Percentiles rank a stretch among this genome's conserved stretches.
phyloP scores from a whole-genome alignment of 2,113 vertebrate species.

The Alosa alosa region DNA sequence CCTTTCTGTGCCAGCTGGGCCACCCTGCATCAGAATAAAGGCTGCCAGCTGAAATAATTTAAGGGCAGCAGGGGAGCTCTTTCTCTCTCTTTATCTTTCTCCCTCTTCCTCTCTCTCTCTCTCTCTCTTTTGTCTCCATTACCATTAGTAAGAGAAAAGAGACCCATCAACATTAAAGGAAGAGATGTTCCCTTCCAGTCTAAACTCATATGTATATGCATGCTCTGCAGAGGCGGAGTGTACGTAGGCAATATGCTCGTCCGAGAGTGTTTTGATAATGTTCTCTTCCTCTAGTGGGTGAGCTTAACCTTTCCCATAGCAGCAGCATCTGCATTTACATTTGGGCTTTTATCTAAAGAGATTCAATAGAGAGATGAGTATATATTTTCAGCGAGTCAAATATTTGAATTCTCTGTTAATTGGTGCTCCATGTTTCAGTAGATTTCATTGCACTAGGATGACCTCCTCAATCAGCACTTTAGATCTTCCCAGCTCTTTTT shows the following conservation, averaged over 20 bases:
- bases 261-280: not conserved
- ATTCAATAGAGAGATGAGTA: not conserved
- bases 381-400: not conserved
- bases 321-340: not conserved
- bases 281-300: not conserved
- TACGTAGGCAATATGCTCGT: not conserved
- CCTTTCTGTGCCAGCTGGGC: too few species aligned
- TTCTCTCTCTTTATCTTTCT: not conserved
- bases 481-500: too few species aligned
- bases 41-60: too few species aligned
- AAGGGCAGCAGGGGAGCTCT: not conserved
- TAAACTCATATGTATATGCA: not conserved
- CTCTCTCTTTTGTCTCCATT: not conserved
- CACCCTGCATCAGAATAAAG: too few species aligned
- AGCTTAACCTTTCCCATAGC: not conserved
- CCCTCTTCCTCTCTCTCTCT: not conserved
- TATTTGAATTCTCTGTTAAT: not conserved
- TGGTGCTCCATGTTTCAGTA: not conserved
- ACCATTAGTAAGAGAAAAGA: not conserved
- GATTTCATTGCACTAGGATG: not conserved
- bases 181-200: not conserved
- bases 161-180: not conserved
- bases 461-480: not conserved
- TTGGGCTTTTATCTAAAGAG: not conserved
- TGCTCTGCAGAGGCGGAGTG: not conserved